Base-by-base conservation (phyloP, 2,113 vertebrate species). In the Oncorhynchus keta region DNA sequence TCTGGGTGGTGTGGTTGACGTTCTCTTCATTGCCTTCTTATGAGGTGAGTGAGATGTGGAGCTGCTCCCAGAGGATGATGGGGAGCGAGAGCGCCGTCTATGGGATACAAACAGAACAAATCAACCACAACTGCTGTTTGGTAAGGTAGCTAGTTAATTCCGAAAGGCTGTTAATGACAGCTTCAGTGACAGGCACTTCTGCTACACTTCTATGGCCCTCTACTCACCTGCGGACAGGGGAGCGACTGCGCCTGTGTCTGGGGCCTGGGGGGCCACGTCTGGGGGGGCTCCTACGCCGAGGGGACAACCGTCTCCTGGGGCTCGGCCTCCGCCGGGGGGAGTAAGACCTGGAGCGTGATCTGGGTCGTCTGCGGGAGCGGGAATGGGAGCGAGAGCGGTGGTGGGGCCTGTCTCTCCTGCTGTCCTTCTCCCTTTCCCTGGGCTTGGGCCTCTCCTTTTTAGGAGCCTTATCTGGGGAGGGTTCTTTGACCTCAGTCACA, bases 51-150 rank as follows among this genome's bases (percentile, higher is more conserved):
- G 95, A 8, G 97, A 98, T 0, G 95, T 95, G 0, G 97, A 96
- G 83, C 96, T 97, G 86, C 97, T 99, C 72, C 96, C 97, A 73
- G 97, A 98, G 7, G 97, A 92, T 3, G 98, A 99, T 55, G 96
- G 95, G 4, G 98, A 98, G 24, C 95, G 98, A 28, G 96, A 96
- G 70, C 96, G 90, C 81, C 98, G 95, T 91, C 97, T 99, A 92
- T 4, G 84, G 76, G 76, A 77, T 8, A 78, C 12, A 11, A 45
- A 45, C 39, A 45, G 39, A 45, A 45, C 39, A 45, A 45, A 45
- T 45, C 6, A 71, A 45, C 18, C 61, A 57, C 20, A 22, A n/a
- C 61, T 64, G 61, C n/a, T 24, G 8, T 64, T 26, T 24, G 61
- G 61, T 13, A 22, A 64, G 24, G 61, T 11, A 9, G 20, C 14